Evolutionary conservation across 2,113 vertebrate species (phyloP).

Genomic region (Crotophaga sulcirostris): DNA sequence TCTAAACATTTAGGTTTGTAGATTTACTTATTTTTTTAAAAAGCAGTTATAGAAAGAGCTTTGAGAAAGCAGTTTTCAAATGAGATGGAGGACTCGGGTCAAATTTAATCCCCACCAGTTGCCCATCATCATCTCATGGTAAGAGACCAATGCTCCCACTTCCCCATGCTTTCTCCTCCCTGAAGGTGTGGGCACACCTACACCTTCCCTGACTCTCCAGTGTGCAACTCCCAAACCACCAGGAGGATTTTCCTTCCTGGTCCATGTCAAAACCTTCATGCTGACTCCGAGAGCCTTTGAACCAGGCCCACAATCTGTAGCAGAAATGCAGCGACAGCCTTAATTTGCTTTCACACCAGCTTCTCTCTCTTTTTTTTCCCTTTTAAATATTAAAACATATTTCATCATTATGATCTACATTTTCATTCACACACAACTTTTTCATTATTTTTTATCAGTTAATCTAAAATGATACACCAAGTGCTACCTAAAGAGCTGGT

Average conservation of each 20-base stretch:
- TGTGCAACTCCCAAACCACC: background rate
- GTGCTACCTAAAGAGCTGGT: conserved; percentile 43
- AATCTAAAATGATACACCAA: conserved; percentile 60
- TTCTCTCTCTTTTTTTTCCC: background rate
- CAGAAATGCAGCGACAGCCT: background rate
- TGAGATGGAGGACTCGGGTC: background rate
- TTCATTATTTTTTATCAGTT: conserved; percentile 56
- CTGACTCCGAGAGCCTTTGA: background rate
- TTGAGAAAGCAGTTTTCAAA: background rate
- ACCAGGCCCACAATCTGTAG: background rate
- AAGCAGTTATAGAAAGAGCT: background rate
- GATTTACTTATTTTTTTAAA: background rate
- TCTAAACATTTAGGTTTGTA: background rate
- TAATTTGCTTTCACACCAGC: background rate
- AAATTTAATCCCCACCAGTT: background rate
- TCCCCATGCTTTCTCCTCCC: background rate
- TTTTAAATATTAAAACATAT: background rate
- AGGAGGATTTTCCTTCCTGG: background rate
- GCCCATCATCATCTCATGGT: background rate
- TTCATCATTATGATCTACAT: background rate
- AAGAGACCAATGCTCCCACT: background rate
- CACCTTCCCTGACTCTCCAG: background rate
- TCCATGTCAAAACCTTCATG: background rate
- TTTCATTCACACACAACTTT: conserved; percentile 15
- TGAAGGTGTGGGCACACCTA: background rate